These are phyloP conservation scores for Crematogaster levior DNA, from an alignment of 2,888 invertebrate species.

Conservation along the genomic window DNA sequence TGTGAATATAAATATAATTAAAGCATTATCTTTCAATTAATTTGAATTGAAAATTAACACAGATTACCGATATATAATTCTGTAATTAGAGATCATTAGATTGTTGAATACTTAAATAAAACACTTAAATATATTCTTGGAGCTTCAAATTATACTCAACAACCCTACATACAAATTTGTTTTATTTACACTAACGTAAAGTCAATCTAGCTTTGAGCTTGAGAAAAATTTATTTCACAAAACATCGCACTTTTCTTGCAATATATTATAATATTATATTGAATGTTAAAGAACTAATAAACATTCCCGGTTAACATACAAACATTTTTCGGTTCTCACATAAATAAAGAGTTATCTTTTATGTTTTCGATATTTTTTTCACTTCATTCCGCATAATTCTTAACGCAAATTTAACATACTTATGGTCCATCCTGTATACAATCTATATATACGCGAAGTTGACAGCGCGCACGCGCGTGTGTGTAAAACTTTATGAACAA, in stretches of 20 bases:
- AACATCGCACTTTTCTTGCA: background rate
- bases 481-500: slow-evolving; percentile 70
- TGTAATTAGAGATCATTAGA: slow-evolving; percentile 13
- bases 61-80: background rate
- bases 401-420: slow-evolving; percentile 27
- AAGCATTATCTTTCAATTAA: background rate
- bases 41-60: slow-evolving; percentile 8
- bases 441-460: slow-evolving; percentile 25
- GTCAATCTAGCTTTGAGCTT: slow-evolving; percentile 20
- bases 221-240: slow-evolving; percentile 23
- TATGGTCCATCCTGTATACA: slow-evolving; percentile 25
- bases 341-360: slow-evolving; percentile 19
- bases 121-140: background rate
- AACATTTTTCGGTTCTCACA: slow-evolving; percentile 7
- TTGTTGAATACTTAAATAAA: slow-evolving; percentile 34
- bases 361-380: slow-evolving; percentile 28
- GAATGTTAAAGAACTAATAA: slow-evolving; percentile 38
- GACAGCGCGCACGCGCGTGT: background rate
- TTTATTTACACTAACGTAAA: slow-evolving; percentile 41
- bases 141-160: slow-evolving; percentile 29
- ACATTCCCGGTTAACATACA: slow-evolving; percentile 33
- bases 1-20: background rate
- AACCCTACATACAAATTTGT: slow-evolving; percentile 12
- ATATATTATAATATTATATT: background rate
- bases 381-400: slow-evolving; percentile 14